Conservation (phyloP, 2,113 vertebrate genomes). For the Isurus oxyrinchus region DNA sequence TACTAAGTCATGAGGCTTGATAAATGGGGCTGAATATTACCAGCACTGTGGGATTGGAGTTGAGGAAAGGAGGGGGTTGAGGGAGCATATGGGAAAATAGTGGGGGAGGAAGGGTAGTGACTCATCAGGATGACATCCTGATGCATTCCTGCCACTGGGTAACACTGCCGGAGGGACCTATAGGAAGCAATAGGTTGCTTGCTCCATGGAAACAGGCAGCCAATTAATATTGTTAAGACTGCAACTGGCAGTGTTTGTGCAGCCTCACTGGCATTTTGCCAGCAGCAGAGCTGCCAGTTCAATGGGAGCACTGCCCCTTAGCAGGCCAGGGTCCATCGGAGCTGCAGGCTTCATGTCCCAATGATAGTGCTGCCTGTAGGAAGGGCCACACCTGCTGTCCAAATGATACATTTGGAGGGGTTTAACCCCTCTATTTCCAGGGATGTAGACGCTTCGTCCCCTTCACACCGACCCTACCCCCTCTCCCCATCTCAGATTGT, state of each 20-base stretch:
- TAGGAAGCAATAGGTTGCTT: background rate
- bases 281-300: no score
- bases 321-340: no score
- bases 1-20: background rate
- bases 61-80: background rate
- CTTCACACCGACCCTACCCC: no score
- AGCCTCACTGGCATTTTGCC: no score
- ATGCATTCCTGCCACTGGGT: background rate
- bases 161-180: background rate
- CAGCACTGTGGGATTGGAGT: background rate
- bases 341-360: no score
- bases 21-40: background rate
- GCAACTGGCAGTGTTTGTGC: background rate
- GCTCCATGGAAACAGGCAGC: background rate
- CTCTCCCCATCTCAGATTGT: no score
- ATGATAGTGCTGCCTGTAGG: no score
- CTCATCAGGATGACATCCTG: background rate
- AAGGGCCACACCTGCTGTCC: no score
- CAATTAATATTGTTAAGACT: background rate
- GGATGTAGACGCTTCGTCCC: no score
- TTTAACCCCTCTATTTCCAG: no score
- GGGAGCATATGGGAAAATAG: background rate
- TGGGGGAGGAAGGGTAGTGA: background rate
- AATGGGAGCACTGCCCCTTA: no score
- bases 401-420: no score